Conservation (phyloP, 2,888 invertebrate genomes). For the Fissipunctia ypsillon region DNA sequence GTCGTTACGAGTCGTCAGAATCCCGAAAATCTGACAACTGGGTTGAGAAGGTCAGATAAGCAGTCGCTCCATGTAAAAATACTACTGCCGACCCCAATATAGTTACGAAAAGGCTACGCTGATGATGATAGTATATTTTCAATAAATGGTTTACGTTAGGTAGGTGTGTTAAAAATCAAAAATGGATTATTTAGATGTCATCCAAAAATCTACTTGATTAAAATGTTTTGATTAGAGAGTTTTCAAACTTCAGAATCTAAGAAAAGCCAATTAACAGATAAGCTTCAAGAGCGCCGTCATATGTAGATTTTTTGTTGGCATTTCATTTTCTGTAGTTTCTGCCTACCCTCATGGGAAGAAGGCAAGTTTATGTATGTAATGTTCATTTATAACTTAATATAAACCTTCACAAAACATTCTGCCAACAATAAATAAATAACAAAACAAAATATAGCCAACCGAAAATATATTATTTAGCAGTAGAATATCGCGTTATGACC, state of each 20-base stretch:
- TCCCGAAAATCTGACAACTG: too few species aligned
- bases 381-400: too few species aligned
- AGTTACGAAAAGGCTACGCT: not conserved
- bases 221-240: too few species aligned
- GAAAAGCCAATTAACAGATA: not conserved
- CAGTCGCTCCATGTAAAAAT: too few species aligned
- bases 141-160: not conserved
- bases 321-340: not conserved
- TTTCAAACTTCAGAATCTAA: not conserved
- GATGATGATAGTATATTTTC: not conserved
- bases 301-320: not conserved
- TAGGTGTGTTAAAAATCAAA: not conserved
- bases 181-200: not conserved
- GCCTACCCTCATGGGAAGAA: too few species aligned
- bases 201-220: not conserved
- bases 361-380: too few species aligned
- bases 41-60: too few species aligned
- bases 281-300: not conserved
- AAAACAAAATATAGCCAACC: conserved; percentile 39
- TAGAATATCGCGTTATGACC: conserved; percentile 69
- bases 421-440: conserved; percentile 46
- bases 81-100: not conserved
- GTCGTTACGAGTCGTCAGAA: too few species aligned
- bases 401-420: conserved; percentile 30
- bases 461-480: conserved; percentile 60